Evolutionary conservation across 2,888 invertebrate species (phyloP).

Genomic region (Galerucella nymphaeae): DNA sequence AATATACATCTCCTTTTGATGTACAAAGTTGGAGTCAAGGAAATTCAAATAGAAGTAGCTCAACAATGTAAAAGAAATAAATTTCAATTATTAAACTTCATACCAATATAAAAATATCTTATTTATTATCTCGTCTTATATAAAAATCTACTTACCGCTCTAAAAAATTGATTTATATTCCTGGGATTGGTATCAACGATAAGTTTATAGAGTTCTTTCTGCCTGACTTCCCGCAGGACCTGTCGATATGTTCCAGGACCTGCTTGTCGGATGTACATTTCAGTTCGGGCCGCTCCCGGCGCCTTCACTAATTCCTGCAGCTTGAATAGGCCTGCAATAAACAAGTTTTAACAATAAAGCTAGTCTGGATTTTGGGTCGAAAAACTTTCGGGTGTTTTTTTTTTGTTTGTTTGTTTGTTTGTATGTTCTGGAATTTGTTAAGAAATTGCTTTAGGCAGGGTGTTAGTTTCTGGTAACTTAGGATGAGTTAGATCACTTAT

Average conservation of each 20-base stretch:
- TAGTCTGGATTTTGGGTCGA: background rate
- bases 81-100: too few relatives aligned
- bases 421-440: background rate
- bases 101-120: too few relatives aligned
- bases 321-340: constrained; percentile 78
- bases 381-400: too few relatives aligned
- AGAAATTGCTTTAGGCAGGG: background rate
- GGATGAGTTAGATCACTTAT: too few relatives aligned
- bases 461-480: background rate
- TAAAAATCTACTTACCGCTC: constrained; percentile 77
- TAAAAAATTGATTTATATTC: constrained; percentile 83
- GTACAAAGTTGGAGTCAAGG: too few relatives aligned
- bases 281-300: constrained; percentile 73
- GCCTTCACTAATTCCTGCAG: constrained; percentile 85
- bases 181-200: constrained; percentile 89
- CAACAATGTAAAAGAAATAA: too few relatives aligned
- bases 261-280: constrained; percentile 84
- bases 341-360: constrained; percentile 25
- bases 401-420: background rate
- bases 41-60: too few relatives aligned
- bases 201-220: constrained; percentile 87
- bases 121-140: too few relatives aligned
- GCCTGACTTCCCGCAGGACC: constrained; percentile 83
- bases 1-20: too few relatives aligned
- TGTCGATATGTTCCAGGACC: constrained; percentile 77